Percentiles rank a stretch among this genome's conserved stretches.
phyloP scores from a whole-genome alignment of 2,888 invertebrate species.

The Lepeophtheirus nordmannii region DNA sequence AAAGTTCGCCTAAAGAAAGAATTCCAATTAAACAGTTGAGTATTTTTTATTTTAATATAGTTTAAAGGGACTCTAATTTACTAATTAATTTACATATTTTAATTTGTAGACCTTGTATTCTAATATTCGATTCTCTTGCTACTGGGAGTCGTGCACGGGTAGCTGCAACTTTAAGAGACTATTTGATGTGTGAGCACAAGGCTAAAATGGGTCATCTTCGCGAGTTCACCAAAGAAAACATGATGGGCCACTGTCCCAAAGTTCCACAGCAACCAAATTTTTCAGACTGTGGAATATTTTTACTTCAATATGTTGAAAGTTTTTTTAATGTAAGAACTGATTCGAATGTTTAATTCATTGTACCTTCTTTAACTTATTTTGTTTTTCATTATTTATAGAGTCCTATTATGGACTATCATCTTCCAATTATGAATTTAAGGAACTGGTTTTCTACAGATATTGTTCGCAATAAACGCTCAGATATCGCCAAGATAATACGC shows the following conservation, averaged over 20 bases:
- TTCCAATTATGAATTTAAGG: constrained; percentile 63
- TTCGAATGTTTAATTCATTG: background rate
- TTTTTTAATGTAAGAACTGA: constrained; percentile 59
- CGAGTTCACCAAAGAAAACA: constrained; percentile 61
- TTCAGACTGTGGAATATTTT: constrained; percentile 87
- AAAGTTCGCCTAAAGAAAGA: background rate
- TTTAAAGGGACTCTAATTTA: too few relatives aligned
- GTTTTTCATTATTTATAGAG: constrained; percentile 44
- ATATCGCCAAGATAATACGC: constrained; percentile 62
- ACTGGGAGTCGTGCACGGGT: constrained; percentile 61
- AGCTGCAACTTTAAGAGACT: constrained; percentile 76
- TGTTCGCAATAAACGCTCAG: constrained; percentile 69
- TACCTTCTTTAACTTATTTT: background rate
- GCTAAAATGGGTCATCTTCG: constrained; percentile 46
- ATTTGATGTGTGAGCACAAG: constrained; percentile 68
- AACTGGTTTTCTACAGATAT: constrained; percentile 74
- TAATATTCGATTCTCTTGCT: constrained; percentile 86
- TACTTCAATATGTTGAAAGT: constrained; percentile 88
- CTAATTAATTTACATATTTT: background rate
- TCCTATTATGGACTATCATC: constrained; percentile 60
- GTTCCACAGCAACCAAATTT: constrained; percentile 96
- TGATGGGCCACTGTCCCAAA: constrained; percentile 70
- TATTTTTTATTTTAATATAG: background rate
- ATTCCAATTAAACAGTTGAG: background rate
- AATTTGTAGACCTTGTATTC: constrained; percentile 58